Evolutionary conservation across 2,113 vertebrate genomes (phyloP), one percentile per base, ranked within the genome.

Genomic region (Megaceryle maxima): DNA sequence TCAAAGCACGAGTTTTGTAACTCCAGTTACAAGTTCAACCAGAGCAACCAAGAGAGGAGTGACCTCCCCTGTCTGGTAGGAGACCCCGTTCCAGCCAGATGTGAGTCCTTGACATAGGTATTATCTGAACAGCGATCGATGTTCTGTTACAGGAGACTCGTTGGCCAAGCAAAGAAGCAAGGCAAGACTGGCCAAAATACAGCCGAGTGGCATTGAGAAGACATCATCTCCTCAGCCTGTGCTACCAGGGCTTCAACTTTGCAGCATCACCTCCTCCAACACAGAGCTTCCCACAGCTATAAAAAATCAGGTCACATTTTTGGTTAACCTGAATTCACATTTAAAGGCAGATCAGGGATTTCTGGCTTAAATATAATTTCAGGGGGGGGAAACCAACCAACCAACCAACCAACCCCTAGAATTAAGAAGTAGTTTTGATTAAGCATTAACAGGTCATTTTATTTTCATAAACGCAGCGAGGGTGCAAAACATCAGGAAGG

Each of bases 181-280:
- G 21, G 50, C 57, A 83, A 66, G 6, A 43, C 13, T 11, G 10
- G 7, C 6, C 15, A 22, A 87, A 88, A 74, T 9, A 24, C 31
- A 83, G 31, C 14, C 6, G 3, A 53, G 43, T 20, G 16, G 76
- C 3, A 6, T 0, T 43, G 64, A 55, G 73, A 59, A 28, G 37
- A 55, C 37, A 29, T 1, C 0, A 75, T 22, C 24, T 66, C 44
- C 55, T 66, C 59, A 43, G 13, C 0, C 0, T 15, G 31, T 11
- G 7, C 26, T 10, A 0, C 5, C 25, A 11, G 6, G 37, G n/a
- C 44, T 81, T 93, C 22, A 50, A 13, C 1, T 81, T 14, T 11
- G 60, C 16, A n/a, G 82, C 39, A 57, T 77, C 56, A 4, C 50
- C 48, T 41, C 69, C 55, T 31, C 44, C 12, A 18, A 57, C 82